phyloP scores from a whole-genome alignment of 2,797 vertebrate species.

The Forpus xanthops region DNA sequence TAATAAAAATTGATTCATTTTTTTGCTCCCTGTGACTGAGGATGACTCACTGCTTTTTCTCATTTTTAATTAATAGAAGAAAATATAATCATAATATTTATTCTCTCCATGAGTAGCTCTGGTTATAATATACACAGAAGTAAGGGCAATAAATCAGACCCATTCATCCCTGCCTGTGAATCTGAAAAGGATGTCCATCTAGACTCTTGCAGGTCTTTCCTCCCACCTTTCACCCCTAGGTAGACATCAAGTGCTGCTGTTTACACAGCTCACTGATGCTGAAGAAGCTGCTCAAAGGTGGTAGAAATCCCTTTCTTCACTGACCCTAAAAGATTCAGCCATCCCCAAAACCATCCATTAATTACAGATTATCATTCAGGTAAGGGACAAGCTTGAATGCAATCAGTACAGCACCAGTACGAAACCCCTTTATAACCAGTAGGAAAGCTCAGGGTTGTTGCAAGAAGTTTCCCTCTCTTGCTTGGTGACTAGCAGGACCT shows the following conservation, averaged over 20 bases:
- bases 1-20: not conserved
- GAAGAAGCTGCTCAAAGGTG: not conserved
- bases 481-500: not conserved
- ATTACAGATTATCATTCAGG: not conserved
- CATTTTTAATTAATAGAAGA: not conserved
- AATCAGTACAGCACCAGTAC: not conserved
- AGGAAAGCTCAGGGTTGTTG: not conserved
- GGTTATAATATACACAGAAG: not conserved
- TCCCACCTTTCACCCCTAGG: not conserved
- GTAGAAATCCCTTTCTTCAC: not conserved
- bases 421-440: not conserved
- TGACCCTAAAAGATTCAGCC: not conserved
- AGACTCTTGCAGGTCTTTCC: not conserved
- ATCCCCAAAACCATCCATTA: not conserved
- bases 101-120: not conserved
- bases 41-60: not conserved
- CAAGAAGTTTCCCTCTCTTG: not conserved
- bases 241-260: not conserved
- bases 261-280: not conserved
- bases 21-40: not conserved
- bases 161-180: accelerated
- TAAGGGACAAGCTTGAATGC: not conserved
- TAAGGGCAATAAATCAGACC: not conserved
- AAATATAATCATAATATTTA: not conserved
- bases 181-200: not conserved